Percentiles rank a stretch among this genome's conserved stretches.
Evolutionary conservation across 2,797 vertebrate species (phyloP).

Genomic region (Hafferia zeledoni): DNA sequence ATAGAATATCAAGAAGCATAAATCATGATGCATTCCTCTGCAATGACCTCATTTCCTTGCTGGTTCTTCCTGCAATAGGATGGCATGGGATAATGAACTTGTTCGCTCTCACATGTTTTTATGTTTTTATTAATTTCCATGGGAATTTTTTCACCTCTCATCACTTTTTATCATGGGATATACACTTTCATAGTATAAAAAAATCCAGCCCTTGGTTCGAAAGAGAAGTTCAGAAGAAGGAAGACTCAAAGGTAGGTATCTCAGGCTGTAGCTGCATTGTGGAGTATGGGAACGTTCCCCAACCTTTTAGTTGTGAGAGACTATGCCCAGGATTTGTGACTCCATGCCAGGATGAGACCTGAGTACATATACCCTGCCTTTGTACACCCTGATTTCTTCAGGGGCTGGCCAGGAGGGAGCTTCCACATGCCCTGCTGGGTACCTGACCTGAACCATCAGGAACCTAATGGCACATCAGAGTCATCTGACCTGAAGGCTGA

Average conservation of each 20-base stretch:
- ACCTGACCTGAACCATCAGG: not conserved
- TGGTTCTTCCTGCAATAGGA: not conserved
- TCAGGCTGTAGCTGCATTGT: not conserved
- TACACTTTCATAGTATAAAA: not conserved
- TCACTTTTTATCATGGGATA: not conserved
- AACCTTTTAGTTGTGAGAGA: not conserved
- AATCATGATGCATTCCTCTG: not conserved
- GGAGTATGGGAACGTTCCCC: not conserved
- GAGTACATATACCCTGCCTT: not conserved
- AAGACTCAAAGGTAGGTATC: not conserved
- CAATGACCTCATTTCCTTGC: not conserved
- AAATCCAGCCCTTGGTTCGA: not conserved
- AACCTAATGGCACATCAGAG: not conserved
- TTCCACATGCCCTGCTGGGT: not conserved
- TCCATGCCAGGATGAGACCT: not conserved
- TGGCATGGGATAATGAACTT: not conserved
- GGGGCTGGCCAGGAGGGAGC: not conserved
- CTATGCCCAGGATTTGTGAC: not conserved
- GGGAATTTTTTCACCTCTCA: not conserved
- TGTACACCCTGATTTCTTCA: not conserved
- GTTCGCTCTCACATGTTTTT: not conserved
- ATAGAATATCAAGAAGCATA: accelerated
- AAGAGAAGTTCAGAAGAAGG: not conserved
- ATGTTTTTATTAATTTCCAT: not conserved
- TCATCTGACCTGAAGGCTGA: not conserved